A percentile compares a stretch with the other conserved stretches of the same genome.
Evolutionary conservation across 37 sponge, comb jelly and placozoan genomes (phyloP).

Genomic region (Amphimedon queenslandica): DNA sequence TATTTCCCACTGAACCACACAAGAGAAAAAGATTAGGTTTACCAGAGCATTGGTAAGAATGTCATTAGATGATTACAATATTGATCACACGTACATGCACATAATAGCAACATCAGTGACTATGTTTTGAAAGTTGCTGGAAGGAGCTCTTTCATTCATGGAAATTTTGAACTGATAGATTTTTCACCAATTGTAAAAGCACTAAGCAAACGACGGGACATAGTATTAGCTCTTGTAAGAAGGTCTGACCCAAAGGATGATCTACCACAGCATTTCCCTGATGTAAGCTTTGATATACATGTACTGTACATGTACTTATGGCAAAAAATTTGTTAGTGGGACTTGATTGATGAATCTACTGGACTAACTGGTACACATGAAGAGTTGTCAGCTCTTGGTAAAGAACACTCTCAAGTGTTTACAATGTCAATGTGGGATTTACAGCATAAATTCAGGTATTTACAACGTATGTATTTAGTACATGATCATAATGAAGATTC

Average conservation of each 20-base stretch:
- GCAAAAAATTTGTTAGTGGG: conserved; percentile 37
- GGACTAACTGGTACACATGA: conserved; percentile 77
- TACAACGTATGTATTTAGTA: conserved; percentile 2
- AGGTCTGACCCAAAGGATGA: conserved; percentile 39
- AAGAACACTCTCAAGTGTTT: conserved; percentile 80
- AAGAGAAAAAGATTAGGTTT: conserved; percentile 32
- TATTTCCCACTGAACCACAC: conserved; percentile 27
- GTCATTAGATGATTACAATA: background rate
- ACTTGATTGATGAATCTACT: conserved; percentile 66
- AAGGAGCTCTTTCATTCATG: conserved; percentile 46
- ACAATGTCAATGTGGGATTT: conserved; percentile 88
- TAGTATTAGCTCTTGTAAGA: conserved; percentile 51
- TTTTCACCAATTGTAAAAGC: conserved; percentile 50
- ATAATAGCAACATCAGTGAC: conserved; percentile 37
- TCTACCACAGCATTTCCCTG: conserved; percentile 50
- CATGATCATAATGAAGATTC: background rate
- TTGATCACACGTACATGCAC: background rate
- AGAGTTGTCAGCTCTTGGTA: conserved; percentile 73
- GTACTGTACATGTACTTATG: conserved; percentile 1
- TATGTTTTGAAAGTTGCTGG: conserved; percentile 66
- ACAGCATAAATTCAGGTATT: conserved; percentile 70
- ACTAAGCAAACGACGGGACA: conserved; percentile 38
- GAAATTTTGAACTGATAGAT: conserved; percentile 34
- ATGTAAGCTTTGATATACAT: conserved; percentile 49
- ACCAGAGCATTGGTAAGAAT: conserved; percentile 36